Evolutionary conservation across 64 coral and sea anemone species (phyloP), one percentile per base, ranked within the genome.

Genomic region (Anthopleura sola): DNA sequence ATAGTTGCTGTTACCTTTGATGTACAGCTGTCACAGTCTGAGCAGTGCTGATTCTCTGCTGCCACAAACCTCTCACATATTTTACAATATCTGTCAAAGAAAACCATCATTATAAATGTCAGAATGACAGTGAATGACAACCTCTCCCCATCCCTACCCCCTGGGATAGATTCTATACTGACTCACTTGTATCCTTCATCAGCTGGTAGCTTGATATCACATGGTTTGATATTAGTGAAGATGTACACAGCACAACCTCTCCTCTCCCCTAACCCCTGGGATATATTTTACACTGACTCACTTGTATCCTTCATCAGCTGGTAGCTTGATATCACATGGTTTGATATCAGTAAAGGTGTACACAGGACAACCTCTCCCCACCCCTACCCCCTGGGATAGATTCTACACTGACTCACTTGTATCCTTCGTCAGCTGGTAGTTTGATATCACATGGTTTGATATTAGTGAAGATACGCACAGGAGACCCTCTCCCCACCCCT

Each of bases 401-500:
- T 9, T 29, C 10, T 24, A 16, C 24, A 32, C 33, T 24, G 18
- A 54, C 78, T 36, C 51, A 97, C 93, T 93, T 95, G 84, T 95
- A 99, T 85, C 93, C 97, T 82, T 99, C 87, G 24, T 81, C 92
- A 50, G 56, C 48, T 56, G 93, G 97, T 31, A 99, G 66, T 82
- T 83, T 84, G 39, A 99, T 87, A 80, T 95, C 76, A 31, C 71
- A 46, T 79, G 93, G 55, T n/a, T 85, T 78, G 28, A 99, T 89
- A 28, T 99, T 95, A 49, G 97, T 99, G 53, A 99, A 99, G 49
- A 99, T 92, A 54, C 93, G 85, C 14, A 95, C 97, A 36, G 40
- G 40, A 44, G 4, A 44, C 4, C 40, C 40, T 62, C 58, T 23
- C 23, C 58, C 58, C 24, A 62, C 21, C 58, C 58, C 24, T 62